phyloP scores from a whole-genome alignment of 2,797 vertebrate species.

The Heterohyrax brucei region DNA sequence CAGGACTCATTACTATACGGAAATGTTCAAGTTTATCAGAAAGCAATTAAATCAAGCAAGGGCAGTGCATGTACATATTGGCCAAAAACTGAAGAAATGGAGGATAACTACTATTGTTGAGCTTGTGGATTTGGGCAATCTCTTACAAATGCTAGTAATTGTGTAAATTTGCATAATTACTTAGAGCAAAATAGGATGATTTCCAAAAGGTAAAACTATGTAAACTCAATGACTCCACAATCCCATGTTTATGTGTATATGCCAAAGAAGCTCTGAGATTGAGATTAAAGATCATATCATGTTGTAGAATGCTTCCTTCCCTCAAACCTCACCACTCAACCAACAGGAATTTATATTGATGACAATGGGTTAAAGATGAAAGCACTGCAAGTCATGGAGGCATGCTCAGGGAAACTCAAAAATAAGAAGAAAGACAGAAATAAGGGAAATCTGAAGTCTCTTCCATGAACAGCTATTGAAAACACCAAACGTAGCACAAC shows the following conservation, averaged over 20 bases:
- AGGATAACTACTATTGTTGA: no score
- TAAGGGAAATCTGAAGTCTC: not conserved
- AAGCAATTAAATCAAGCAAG: no score
- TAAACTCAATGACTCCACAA: no score
- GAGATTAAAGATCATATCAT: not conserved
- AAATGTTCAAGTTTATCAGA: no score
- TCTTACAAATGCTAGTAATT: no score
- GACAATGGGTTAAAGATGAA: not conserved
- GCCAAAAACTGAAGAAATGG: not conserved
- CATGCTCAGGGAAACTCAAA: not conserved
- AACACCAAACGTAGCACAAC: not conserved
- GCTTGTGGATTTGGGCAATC: no score
- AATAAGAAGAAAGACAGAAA: not conserved
- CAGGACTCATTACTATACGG: no score
- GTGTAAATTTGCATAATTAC: no score
- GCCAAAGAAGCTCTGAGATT: no score
- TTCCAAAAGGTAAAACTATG: no score
- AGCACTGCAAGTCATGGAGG: not conserved
- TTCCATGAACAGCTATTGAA: not conserved
- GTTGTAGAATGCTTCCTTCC: not conserved
- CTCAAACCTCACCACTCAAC: not conserved
- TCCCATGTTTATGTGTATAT: no score
- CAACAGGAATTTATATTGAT: not conserved
- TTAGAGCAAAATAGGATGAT: no score
- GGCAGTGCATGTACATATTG: fast-evolving